Evolutionary conservation across 2,797 vertebrate species (phyloP).

Genomic region (Catostomus latipinnis): DNA sequence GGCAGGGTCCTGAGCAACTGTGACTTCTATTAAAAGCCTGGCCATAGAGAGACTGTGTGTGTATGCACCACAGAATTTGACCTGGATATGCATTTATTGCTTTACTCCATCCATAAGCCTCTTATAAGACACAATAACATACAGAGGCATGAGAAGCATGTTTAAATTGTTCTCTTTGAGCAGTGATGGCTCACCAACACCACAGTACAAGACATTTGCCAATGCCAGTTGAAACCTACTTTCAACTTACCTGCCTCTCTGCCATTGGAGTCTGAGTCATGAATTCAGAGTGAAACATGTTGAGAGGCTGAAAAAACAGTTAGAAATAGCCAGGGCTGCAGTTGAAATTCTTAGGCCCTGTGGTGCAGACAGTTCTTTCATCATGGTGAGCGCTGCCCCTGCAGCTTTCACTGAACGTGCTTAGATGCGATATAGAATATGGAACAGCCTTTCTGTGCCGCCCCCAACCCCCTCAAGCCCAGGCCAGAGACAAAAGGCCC

Average conservation of each 20-base stretch:
- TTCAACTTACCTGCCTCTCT: background rate
- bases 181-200: background rate
- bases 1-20: conserved; percentile 54
- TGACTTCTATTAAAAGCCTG: conserved; percentile 63
- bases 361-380: no score
- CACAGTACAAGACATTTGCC: background rate
- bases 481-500: no score
- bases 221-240: conserved; percentile 8
- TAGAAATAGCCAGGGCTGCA: no score
- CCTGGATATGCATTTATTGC: conserved; percentile 43
- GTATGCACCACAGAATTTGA: conserved; percentile 36
- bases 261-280: background rate
- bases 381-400: no score
- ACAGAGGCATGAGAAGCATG: conserved; percentile 5
- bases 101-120: conserved; percentile 15
- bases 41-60: conserved; percentile 53
- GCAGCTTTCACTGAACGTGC: no score
- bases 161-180: conserved; percentile 10
- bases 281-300: background rate
- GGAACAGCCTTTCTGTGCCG: no score
- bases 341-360: no score
- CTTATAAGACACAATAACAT: background rate
- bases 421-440: no score
- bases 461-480: no score
- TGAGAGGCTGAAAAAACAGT: background rate